These are phyloP conservation scores for Drosophila affinis DNA, from an alignment of 2,888 invertebrate genomes.

Conservation along the genomic window DNA sequence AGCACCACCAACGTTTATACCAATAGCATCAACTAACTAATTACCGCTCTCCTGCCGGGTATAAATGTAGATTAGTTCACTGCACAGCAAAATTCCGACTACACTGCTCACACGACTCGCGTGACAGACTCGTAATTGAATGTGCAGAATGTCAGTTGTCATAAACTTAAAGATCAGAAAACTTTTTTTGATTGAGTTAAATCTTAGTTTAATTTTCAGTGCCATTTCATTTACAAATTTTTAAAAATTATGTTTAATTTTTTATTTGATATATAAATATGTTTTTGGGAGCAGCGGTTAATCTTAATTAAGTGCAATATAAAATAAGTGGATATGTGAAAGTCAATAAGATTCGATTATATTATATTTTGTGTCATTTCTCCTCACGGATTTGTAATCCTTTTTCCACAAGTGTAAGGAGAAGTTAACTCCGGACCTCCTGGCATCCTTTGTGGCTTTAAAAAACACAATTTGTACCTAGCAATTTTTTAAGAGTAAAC, in stretches of 20 bases:
- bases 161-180: neutral
- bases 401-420: neutral
- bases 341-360: no score
- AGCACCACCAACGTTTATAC: neutral
- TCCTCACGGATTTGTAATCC: neutral
- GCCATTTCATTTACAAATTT: no score
- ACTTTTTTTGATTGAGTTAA: neutral
- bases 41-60: conserved; percentile 14
- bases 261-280: neutral
- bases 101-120: conserved; percentile 31
- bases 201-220: conserved; percentile 11
- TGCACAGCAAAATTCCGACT: conserved; percentile 1
- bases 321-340: no score
- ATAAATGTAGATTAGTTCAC: conserved; percentile 15
- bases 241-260: no score
- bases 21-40: conserved; percentile 17
- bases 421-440: neutral
- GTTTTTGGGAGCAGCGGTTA: no score
- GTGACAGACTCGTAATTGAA: neutral
- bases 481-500: no score
- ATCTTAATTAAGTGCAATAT: no score
- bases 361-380: neutral
- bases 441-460: no score
- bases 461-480: no score
- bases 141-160: neutral